Base-by-base conservation (phyloP, 2,888 invertebrate genomes). In the Leptothorax acervorum region DNA sequence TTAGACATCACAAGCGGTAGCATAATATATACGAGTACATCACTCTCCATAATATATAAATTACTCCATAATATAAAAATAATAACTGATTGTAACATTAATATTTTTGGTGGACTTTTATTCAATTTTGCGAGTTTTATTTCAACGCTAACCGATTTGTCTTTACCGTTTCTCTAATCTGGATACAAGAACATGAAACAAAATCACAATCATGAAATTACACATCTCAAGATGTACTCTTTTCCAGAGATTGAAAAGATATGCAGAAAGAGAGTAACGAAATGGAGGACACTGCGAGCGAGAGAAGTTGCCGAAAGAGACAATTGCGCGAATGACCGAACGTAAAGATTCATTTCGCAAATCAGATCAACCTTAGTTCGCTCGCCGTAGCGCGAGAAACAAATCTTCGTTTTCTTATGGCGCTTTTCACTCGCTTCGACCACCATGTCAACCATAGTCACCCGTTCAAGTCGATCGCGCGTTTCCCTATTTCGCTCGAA, bases 401-500 rank as follows among this genome's bases (percentile, higher is more conserved):
- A 48, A 73, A 78, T 73, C 42, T 51, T 42, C 28, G 18, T 76
- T 55, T 55, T 55, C 12, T 31, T 78, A 31, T 3, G 45, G 9
- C 9, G 11, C 55, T 57, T 55, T 48, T 68, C 18, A 48, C 5
- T 39, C 55, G 51, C 18, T 28, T 35, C 51, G 39, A 53, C 12
- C 60, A 48, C 6, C 51, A 35, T 5, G 48, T 57, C 57, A 35
- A 42, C 12, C 51, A 3, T 31, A 18, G 31, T 45, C 45, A 9
- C 8, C 60, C 60, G 55, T 85, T 66, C 57, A 35, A 82, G 57
- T 42, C 48, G 12, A 5, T 76, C 62, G 74, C n/a, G 39, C 71
- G 62, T 74, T 74, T 78, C 31, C 82, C 87, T 74, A 84, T 89
- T 86, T 86, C 87, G 71, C 35, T 53, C 62, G 63, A 71, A 89